phyloP scores from a whole-genome alignment of 2,797 vertebrate genomes.

The Mormyrus hasselquistii region DNA sequence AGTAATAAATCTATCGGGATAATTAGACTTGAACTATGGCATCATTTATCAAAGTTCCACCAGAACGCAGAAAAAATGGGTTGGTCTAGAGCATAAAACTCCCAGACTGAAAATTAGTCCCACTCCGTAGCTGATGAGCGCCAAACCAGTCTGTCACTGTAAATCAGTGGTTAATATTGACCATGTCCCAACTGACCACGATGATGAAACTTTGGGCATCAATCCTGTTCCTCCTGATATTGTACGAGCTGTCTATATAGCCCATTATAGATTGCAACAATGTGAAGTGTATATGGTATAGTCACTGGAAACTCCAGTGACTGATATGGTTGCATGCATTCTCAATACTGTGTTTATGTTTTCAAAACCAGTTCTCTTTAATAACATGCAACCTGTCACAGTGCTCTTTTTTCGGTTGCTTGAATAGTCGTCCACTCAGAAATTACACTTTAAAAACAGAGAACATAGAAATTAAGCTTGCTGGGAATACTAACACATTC shows the following conservation, averaged over 20 bases:
- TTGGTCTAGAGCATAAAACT: neutral
- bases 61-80: neutral
- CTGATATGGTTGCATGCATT: neutral
- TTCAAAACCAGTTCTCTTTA: neutral
- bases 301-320: neutral
- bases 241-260: neutral
- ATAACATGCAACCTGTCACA: neutral
- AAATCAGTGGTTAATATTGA: neutral
- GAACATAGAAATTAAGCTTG: neutral
- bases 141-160: neutral
- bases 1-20: neutral
- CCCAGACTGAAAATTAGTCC: neutral
- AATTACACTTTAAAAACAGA: neutral
- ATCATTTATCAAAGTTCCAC: neutral
- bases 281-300: neutral
- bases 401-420: neutral
- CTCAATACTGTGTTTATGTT: neutral
- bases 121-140: neutral
- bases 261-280: neutral
- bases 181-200: neutral
- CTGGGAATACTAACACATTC: neutral
- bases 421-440: neutral
- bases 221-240: neutral
- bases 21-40: neutral
- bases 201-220: neutral